A percentile compares a stretch with the other conserved stretches of the same genome.
Evolutionary conservation across 2,113 vertebrate genomes (phyloP).

Genomic region (Plecturocebus donacophilus): DNA sequence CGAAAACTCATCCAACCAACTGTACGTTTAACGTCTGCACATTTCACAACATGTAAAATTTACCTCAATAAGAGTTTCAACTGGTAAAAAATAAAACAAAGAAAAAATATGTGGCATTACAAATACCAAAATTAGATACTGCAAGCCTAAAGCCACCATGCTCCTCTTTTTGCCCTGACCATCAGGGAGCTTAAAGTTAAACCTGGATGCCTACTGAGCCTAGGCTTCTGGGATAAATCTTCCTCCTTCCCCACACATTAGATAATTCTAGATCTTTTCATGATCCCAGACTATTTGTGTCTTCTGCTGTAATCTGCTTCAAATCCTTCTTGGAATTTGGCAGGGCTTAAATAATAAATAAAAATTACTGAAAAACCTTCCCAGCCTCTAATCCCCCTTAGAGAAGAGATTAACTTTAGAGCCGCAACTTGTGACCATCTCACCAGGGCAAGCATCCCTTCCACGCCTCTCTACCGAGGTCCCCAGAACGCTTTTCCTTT

Average conservation of each 20-base stretch:
- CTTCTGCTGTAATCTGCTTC: slow-evolving; percentile 57
- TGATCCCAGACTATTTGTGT: not conserved
- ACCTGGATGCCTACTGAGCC: not conserved
- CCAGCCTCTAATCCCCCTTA: not conserved
- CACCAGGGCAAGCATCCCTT: not conserved
- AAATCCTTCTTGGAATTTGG: slow-evolving; percentile 63
- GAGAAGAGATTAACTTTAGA: slow-evolving; percentile 57
- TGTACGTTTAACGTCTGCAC: not conserved
- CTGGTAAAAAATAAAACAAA: slow-evolving; percentile 21
- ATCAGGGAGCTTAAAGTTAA: not conserved
- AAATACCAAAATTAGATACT: not conserved
- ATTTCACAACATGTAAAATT: not conserved
- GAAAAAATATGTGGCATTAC: not conserved
- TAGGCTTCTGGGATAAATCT: not conserved
- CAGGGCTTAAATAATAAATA: slow-evolving; percentile 46
- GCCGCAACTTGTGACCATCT: slow-evolving; percentile 52
- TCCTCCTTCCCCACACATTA: not conserved
- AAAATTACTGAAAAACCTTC: slow-evolving; percentile 36
- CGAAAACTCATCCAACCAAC: not conserved
- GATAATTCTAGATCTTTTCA: slow-evolving; percentile 36
- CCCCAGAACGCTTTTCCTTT: not conserved
- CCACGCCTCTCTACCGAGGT: not conserved
- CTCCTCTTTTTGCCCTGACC: not conserved
- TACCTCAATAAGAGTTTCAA: not conserved
- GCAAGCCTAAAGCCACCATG: not conserved